Conservation (phyloP, 2,797 vertebrate genomes). For the Cacajao melanocephalus region DNA sequence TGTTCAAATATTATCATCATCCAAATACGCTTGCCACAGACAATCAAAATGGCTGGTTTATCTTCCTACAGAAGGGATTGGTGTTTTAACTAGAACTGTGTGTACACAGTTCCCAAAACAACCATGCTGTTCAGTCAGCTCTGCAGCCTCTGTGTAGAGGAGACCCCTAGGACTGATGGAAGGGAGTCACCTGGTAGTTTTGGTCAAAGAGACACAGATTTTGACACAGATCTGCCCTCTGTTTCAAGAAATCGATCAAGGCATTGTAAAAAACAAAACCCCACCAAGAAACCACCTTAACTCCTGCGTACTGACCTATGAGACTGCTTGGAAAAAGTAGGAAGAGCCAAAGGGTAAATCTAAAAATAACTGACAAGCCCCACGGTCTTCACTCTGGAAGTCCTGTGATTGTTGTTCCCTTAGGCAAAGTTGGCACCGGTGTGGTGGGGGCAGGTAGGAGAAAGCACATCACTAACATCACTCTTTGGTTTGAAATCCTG, state of each 20-base stretch:
- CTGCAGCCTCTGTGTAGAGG: not conserved
- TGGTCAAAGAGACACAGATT: not conserved
- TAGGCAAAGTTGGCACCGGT: not conserved
- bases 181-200: not conserved
- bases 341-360: constrained; percentile 9
- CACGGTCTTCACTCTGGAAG: not conserved
- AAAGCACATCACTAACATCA: not conserved
- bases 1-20: not conserved
- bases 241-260: not conserved
- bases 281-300: not conserved
- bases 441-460: not conserved
- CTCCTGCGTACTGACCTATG: not conserved
- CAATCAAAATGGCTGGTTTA: not conserved
- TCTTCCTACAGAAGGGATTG: not conserved
- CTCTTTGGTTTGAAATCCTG: not conserved
- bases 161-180: not conserved
- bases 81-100: not conserved
- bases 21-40: not conserved
- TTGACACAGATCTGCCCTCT: not conserved
- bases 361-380: constrained; percentile 54
- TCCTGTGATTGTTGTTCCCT: not conserved
- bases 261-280: not conserved
- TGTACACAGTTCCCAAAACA: not conserved
- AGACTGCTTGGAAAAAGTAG: not conserved
- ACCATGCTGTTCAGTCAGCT: not conserved